A percentile compares a stretch with the other conserved stretches of the same genome.
These are phyloP conservation scores for Festucalex cinctus DNA, from an alignment of 2,113 vertebrate species.

Conservation along the genomic window DNA sequence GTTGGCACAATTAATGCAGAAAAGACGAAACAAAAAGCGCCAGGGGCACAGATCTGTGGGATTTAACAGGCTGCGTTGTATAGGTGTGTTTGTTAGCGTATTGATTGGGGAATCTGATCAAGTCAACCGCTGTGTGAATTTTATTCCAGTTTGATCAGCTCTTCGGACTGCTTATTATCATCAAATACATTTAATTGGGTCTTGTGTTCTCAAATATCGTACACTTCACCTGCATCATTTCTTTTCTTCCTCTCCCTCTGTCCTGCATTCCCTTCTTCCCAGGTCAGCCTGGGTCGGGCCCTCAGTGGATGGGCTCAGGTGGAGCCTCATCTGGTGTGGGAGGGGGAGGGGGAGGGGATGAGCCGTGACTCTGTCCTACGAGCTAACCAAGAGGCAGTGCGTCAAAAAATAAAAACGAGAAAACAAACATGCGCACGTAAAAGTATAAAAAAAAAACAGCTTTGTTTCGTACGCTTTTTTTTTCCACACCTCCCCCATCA, in stretches of 20 bases:
- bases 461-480: constrained; percentile 62
- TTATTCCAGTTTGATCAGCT: neutral
- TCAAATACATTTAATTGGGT: neutral
- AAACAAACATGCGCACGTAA: constrained; percentile 53
- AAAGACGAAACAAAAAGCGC: constrained; percentile 72
- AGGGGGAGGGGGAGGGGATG: constrained; percentile 2
- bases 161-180: neutral
- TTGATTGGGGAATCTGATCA: constrained; percentile 59
- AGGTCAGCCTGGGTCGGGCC: constrained; percentile 66
- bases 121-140: constrained; percentile 37
- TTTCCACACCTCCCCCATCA: constrained; percentile 61
- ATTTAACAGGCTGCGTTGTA: constrained; percentile 58
- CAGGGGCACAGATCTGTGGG: constrained; percentile 67
- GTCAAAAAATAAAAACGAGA: constrained; percentile 34
- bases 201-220: neutral
- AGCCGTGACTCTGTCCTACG: constrained; percentile 7
- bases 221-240: neutral
- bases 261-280: constrained; percentile 38
- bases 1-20: constrained; percentile 70
- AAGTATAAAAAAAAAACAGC: constrained; percentile 46
- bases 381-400: constrained; percentile 25
- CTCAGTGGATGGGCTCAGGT: constrained; percentile 71
- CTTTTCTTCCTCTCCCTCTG: constrained; percentile 11
- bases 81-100: constrained; percentile 54
- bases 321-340: constrained; percentile 65